Evolutionary conservation across 2,113 vertebrate genomes (phyloP).

Genomic region (Podocnemis expansa): DNA sequence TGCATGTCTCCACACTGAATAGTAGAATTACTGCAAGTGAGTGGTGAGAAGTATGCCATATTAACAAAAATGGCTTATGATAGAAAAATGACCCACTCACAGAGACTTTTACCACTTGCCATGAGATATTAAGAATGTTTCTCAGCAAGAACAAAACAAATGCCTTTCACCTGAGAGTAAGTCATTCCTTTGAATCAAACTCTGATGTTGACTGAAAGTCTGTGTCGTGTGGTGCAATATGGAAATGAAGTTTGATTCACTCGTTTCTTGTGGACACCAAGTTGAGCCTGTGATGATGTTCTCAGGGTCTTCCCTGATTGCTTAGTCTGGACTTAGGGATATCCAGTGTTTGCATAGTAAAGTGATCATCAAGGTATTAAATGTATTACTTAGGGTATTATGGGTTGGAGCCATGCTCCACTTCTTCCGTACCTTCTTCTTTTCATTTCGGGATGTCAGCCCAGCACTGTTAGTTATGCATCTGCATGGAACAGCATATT

Average conservation of each 20-base stretch:
- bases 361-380: background rate
- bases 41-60: background rate
- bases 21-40: too few species aligned
- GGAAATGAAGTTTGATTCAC: background rate
- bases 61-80: too few species aligned
- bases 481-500: background rate
- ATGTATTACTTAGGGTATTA: background rate
- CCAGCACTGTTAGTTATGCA: background rate
- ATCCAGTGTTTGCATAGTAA: rapidly evolving
- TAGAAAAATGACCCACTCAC: background rate
- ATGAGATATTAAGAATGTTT: background rate
- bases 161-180: background rate
- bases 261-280: background rate
- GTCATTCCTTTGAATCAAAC: background rate
- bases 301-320: rapidly evolving
- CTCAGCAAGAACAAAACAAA: background rate
- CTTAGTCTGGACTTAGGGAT: background rate
- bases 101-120: background rate
- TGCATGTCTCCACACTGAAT: background rate
- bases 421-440: background rate
- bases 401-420: background rate
- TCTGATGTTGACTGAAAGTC: background rate
- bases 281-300: background rate
- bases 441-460: background rate
- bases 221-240: background rate